Evolutionary conservation across 2,797 vertebrate genomes (phyloP).

Genomic region (Myotis findleyi): DNA sequence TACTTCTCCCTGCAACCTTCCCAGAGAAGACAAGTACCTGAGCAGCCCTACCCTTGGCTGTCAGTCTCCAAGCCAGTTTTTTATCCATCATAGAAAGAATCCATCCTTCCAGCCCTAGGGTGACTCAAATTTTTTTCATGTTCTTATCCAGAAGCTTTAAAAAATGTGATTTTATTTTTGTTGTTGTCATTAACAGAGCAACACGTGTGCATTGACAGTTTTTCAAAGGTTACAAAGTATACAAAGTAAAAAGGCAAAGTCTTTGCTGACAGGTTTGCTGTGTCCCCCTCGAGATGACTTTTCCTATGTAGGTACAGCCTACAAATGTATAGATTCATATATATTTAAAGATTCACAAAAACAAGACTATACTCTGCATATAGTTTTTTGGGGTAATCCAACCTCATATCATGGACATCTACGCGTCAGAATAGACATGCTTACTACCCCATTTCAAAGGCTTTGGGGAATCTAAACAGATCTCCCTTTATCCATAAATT

Average conservation of each 20-base stretch:
- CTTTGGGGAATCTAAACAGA: background rate
- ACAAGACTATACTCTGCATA: background rate
- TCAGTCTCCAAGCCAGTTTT: background rate
- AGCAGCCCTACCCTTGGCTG: background rate
- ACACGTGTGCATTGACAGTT: background rate
- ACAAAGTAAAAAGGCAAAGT: background rate
- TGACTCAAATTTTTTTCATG: background rate
- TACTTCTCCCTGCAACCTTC: background rate
- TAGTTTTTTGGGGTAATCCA: background rate
- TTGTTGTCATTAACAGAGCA: conserved; percentile 49
- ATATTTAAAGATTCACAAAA: conserved; percentile 30
- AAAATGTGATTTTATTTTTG: conserved; percentile 50
- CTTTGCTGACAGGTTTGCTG: background rate
- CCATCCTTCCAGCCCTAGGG: background rate
- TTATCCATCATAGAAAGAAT: background rate
- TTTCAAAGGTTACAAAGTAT: conserved; percentile 39
- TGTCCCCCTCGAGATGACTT: background rate
- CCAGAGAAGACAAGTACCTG: background rate
- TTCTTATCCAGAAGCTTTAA: conserved; percentile 47
- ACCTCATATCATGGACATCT: background rate
- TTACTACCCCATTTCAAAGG: background rate
- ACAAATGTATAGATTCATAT: background rate
- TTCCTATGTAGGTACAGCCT: background rate
- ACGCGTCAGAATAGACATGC: background rate
- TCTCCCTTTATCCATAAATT: background rate